Conservation (phyloP, 1,140 invertebrate species). For the Hyphantria cunea region DNA sequence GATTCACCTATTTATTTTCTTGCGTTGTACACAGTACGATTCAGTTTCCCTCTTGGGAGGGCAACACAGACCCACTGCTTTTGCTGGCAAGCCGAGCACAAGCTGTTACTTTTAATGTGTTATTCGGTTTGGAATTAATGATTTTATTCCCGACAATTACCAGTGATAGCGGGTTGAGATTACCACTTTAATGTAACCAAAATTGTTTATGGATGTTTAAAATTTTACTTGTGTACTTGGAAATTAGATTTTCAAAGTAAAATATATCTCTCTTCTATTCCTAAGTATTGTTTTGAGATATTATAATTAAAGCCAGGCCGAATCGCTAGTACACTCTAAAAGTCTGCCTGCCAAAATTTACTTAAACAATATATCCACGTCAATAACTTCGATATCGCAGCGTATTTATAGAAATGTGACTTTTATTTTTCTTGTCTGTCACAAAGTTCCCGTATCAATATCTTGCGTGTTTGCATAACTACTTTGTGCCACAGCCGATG, state of each 20-base stretch:
- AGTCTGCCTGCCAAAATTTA: too few relatives aligned
- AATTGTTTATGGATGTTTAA: slow-evolving; percentile 46
- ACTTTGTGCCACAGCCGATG: slow-evolving; percentile 39
- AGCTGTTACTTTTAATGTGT: slow-evolving; percentile 79
- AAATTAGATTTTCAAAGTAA: background rate
- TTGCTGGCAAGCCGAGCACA: slow-evolving; percentile 22
- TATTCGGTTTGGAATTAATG: slow-evolving; percentile 77
- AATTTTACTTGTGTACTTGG: slow-evolving; percentile 33
- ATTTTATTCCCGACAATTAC: slow-evolving; percentile 75
- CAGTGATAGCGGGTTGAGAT: slow-evolving; percentile 37
- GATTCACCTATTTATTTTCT: too few relatives aligned
- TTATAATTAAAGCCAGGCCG: too few relatives aligned
- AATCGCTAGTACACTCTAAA: too few relatives aligned
- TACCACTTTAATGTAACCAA: slow-evolving; percentile 37
- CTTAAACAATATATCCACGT: background rate
- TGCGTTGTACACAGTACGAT: too few relatives aligned
- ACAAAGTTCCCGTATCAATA: slow-evolving; percentile 62
- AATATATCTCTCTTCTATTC: background rate
- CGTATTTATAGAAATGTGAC: slow-evolving; percentile 50
- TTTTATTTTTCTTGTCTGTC: slow-evolving; percentile 58
- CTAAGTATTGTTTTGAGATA: background rate
- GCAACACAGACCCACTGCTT: too few relatives aligned
- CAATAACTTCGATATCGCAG: slow-evolving; percentile 28
- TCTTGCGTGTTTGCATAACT: slow-evolving; percentile 67
- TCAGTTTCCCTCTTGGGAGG: background rate